phyloP scores from a whole-genome alignment of 2,888 invertebrate genomes.

The Pharmacophagus antenor region DNA sequence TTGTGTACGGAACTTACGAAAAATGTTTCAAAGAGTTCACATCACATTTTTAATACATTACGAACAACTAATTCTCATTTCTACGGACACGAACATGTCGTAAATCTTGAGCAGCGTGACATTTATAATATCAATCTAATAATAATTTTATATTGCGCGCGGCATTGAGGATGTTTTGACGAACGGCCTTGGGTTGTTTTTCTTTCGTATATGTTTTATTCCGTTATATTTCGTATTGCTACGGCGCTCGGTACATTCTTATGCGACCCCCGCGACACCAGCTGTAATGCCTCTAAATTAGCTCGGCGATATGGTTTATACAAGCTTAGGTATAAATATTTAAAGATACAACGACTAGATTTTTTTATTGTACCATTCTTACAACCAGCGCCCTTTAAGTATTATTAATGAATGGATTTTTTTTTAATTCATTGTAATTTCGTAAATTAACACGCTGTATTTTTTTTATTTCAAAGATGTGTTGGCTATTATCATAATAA shows the following conservation, averaged over 20 bases:
- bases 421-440: too few relatives aligned
- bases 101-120: constrained; percentile 19
- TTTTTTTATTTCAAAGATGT: too few relatives aligned
- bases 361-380: constrained; percentile 8
- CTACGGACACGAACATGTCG: constrained; percentile 18
- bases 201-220: constrained; percentile 17
- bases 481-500: too few relatives aligned
- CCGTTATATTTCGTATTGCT: constrained; percentile 23
- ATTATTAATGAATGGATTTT: not conserved
- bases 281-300: constrained; percentile 28
- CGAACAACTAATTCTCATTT: constrained; percentile 13
- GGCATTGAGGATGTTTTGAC: constrained; percentile 21
- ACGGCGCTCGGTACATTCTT: constrained; percentile 22
- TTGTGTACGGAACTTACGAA: not conserved
- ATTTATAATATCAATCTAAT: constrained; percentile 22
- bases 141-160: constrained; percentile 21
- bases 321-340: constrained; percentile 22
- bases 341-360: constrained; percentile 15
- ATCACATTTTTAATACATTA: constrained; percentile 19
- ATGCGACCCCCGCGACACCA: constrained; percentile 24
- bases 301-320: constrained; percentile 23
- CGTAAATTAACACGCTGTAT: too few relatives aligned
- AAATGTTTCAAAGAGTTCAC: not conserved
- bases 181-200: constrained; percentile 26
- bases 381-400: not conserved